Evolutionary conservation across 2,888 invertebrate genomes (phyloP).

Genomic region (Thysanoteuthis rhombus): DNA sequence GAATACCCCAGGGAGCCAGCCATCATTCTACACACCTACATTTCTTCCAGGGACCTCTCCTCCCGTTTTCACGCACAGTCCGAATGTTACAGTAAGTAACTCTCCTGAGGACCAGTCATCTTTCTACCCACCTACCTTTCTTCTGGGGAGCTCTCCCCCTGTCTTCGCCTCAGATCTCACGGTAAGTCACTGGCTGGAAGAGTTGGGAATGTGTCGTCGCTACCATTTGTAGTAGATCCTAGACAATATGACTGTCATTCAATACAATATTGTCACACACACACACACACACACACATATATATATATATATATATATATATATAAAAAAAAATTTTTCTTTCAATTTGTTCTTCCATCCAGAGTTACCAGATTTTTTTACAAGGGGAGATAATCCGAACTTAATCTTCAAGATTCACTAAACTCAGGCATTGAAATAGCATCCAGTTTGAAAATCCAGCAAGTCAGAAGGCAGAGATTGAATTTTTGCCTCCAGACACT

Average conservation of each 20-base stretch:
- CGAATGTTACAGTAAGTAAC: constrained; percentile 62
- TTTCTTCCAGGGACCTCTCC: constrained; percentile 59
- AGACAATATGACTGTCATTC: constrained; percentile 16
- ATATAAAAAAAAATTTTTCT: too few relatives aligned
- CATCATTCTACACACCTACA: constrained; percentile 43
- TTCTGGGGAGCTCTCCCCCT: constrained; percentile 62
- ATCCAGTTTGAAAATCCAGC: too few relatives aligned
- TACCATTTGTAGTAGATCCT: constrained; percentile 27
- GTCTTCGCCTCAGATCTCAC: constrained; percentile 43
- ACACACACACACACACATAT: too few relatives aligned
- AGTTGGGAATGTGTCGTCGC: constrained; percentile 24
- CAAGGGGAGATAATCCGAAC: too few relatives aligned
- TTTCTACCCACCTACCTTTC: constrained; percentile 45
- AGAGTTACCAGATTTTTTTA: too few relatives aligned
- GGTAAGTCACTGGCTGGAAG: constrained; percentile 25
- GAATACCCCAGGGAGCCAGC: constrained; percentile 43
- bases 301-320: too few relatives aligned
- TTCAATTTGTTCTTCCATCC: neutral
- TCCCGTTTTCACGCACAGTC: constrained; percentile 55
- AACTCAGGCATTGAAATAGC: too few relatives aligned
- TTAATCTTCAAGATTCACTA: too few relatives aligned
- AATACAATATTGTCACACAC: neutral
- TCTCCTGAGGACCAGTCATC: constrained; percentile 37
- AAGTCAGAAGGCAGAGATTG: too few relatives aligned
- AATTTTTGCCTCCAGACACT: too few relatives aligned